Conservation (phyloP, 2,113 vertebrate species). For the Motacilla tschutschensis region DNA sequence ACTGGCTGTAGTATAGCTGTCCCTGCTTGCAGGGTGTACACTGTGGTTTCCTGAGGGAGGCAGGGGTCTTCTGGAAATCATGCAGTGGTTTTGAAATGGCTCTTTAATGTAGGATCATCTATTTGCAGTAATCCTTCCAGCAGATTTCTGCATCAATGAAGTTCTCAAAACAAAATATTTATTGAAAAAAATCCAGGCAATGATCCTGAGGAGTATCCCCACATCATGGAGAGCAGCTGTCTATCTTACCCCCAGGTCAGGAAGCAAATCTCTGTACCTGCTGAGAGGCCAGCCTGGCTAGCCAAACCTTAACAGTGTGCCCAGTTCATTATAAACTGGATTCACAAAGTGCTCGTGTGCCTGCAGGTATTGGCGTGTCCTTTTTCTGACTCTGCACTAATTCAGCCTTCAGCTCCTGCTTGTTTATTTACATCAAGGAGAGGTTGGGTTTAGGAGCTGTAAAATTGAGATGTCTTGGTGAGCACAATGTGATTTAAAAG, state of each 20-base stretch:
- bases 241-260: not conserved
- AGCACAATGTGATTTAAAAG: not conserved
- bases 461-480: not conserved
- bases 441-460: not conserved
- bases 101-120: not conserved
- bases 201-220: not conserved
- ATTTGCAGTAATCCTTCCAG: not conserved
- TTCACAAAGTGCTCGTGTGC: not conserved
- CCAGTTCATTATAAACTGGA: not conserved
- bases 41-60: not conserved
- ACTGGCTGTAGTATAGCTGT: not conserved
- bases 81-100: not conserved
- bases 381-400: not conserved
- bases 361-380: rapidly evolving
- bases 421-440: not conserved
- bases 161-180: not conserved
- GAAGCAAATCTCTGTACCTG: not conserved
- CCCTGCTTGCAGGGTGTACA: not conserved
- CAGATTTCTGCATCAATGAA: not conserved
- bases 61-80: not conserved
- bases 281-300: not conserved
- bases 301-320: not conserved
- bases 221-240: not conserved
- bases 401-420: not conserved
- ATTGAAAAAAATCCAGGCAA: not conserved